Conservation (phyloP, 2,797 vertebrate genomes). For the Pseudomugil gertrudae region DNA sequence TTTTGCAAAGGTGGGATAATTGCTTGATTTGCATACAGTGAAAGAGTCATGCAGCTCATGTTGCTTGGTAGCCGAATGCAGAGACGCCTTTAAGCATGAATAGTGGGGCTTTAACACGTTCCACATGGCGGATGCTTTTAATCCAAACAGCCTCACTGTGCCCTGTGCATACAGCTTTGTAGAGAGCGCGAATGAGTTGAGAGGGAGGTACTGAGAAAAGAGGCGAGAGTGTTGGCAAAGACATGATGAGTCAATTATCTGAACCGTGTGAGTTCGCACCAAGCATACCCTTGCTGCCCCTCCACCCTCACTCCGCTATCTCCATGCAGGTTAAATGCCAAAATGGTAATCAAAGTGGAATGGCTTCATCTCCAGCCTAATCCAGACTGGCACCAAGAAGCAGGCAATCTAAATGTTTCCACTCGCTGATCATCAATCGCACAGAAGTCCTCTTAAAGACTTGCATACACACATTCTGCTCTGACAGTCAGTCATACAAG, state of each 20-base stretch:
- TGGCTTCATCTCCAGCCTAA: constrained; percentile 59
- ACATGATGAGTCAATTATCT: constrained; percentile 61
- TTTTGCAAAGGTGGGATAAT: constrained; percentile 39
- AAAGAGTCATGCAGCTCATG: constrained; percentile 21
- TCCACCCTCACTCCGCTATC: constrained; percentile 21
- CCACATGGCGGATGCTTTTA: constrained; percentile 49
- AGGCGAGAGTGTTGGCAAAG: constrained; percentile 27
- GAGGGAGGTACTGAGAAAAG: constrained; percentile 1
- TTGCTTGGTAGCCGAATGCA: constrained; percentile 17
- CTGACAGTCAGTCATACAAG: constrained; percentile 34
- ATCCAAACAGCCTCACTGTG: constrained; percentile 51
- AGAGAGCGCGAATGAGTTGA: constrained; percentile 29
- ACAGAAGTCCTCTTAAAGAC: constrained; percentile 19
- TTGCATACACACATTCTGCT: constrained; percentile 16
- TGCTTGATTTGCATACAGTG: constrained; percentile 37
- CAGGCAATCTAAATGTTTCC: constrained; percentile 70
- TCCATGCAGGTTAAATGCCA: constrained; percentile 57
- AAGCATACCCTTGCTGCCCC: constrained; percentile 34
- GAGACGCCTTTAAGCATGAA: constrained; percentile 56
- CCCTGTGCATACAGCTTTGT: constrained; percentile 27
- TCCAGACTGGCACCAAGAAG: constrained; percentile 67
- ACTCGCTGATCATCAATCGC: constrained; percentile 54
- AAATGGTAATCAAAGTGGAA: constrained; percentile 70
- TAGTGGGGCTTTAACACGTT: constrained; percentile 33
- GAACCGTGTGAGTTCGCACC: constrained; percentile 5